phyloP scores from a whole-genome alignment of 2,797 vertebrate species.

The Macropodus opercularis region DNA sequence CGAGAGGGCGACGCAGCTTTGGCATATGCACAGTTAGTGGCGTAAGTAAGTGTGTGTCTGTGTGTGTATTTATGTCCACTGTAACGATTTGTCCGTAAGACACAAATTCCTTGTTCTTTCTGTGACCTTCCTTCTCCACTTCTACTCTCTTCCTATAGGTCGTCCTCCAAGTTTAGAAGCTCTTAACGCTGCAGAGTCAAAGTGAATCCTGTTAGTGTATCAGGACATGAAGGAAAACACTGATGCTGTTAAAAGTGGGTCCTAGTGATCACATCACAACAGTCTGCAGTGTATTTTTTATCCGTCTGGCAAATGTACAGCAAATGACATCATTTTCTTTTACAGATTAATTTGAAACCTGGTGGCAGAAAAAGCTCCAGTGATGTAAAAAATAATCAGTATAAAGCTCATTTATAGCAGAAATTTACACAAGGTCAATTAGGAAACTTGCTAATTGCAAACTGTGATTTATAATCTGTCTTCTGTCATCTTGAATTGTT shows the following conservation, averaged over 20 bases:
- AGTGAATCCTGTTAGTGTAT: conserved; percentile 40
- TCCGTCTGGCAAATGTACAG: background rate
- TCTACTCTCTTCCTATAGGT: conserved; percentile 21
- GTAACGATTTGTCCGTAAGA: conserved; percentile 43
- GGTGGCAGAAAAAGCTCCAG: background rate
- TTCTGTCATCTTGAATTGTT: background rate
- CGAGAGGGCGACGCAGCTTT: conserved; percentile 59
- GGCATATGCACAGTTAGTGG: conserved; percentile 47
- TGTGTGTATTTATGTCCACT: conserved; percentile 17
- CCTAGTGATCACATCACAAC: conserved; percentile 12
- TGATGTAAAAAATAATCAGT: background rate
- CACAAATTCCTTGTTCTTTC: conserved; percentile 45
- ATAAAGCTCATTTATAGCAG: background rate
- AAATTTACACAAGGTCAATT: background rate
- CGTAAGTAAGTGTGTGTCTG: conserved; percentile 14
- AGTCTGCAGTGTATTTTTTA: conserved; percentile 15
- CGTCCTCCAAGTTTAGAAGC: conserved; percentile 46
- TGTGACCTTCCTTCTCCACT: conserved; percentile 53
- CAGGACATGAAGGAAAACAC: conserved; percentile 19
- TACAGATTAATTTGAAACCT: background rate
- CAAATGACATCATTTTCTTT: conserved; percentile 1
- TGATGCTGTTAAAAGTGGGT: conserved; percentile 17
- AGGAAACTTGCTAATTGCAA: too few species aligned
- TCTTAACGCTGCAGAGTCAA: conserved; percentile 31
- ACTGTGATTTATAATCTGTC: too few species aligned